Percentiles rank a stretch among this genome's conserved stretches.
phyloP scores from a whole-genome alignment of 1,140 invertebrate species.

The Chironomus tepperi region DNA sequence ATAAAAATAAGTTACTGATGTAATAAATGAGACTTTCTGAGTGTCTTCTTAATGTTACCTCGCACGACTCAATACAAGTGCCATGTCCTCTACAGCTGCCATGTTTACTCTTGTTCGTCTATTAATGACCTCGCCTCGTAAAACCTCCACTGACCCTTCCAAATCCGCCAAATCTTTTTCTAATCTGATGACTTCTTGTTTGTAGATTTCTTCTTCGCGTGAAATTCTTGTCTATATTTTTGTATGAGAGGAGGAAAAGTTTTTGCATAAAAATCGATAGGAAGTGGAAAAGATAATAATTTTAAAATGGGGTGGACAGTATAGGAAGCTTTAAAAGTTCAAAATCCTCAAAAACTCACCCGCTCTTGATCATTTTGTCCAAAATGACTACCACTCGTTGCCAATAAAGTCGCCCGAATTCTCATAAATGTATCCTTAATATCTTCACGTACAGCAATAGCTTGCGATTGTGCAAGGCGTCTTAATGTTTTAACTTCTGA shows the following conservation, averaged over 20 bases:
- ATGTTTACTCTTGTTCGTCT: constrained; percentile 90
- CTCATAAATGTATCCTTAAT: constrained; percentile 83
- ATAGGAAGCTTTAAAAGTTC: too few species aligned
- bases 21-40: constrained; percentile 27
- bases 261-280: too few species aligned
- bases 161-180: constrained; percentile 90
- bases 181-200: constrained; percentile 79
- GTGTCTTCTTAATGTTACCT: constrained; percentile 43
- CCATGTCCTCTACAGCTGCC: constrained; percentile 94
- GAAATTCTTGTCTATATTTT: constrained; percentile 45
- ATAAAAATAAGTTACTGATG: constrained; percentile 28
- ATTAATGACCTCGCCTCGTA: constrained; percentile 90
- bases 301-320: too few species aligned
- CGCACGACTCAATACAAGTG: constrained; percentile 77
- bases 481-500: constrained; percentile 78
- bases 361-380: constrained; percentile 42
- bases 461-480: constrained; percentile 81
- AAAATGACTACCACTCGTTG: constrained; percentile 53
- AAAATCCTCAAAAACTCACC: background rate
- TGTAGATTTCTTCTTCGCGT: constrained; percentile 76
- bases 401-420: constrained; percentile 60
- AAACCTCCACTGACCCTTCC: constrained; percentile 87
- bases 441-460: constrained; percentile 80
- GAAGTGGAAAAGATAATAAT: too few species aligned
- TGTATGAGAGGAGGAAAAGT: too few species aligned